Evolutionary conservation across 2,113 vertebrate genomes (phyloP).

Genomic region (Festucalex cinctus): DNA sequence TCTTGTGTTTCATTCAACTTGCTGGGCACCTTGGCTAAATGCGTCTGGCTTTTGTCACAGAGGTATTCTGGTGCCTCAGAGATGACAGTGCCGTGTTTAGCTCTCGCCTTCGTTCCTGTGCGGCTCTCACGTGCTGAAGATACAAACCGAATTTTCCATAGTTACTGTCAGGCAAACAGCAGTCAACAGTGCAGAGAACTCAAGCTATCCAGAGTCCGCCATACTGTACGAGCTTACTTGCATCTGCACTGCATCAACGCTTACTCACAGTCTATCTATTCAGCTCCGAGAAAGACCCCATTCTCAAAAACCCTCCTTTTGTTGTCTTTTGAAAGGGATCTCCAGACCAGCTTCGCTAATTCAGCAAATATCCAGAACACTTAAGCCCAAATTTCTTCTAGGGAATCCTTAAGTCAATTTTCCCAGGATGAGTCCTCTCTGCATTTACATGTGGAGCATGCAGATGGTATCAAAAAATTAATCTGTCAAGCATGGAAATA

Average conservation of each 20-base stretch:
- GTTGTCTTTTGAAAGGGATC: conserved; percentile 51
- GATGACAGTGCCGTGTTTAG: conserved; percentile 40
- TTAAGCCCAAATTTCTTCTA: conserved; percentile 36
- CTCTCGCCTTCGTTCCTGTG: conserved; percentile 33
- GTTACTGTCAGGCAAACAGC: conserved; percentile 63
- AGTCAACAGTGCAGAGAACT: conserved; percentile 50
- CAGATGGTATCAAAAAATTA: conserved; percentile 31
- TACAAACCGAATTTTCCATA: conserved; percentile 51
- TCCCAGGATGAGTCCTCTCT: conserved; percentile 24
- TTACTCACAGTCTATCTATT: conserved; percentile 18
- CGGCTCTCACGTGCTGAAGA: conserved; percentile 46
- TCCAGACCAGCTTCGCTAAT: conserved; percentile 27
- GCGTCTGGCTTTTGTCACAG: conserved; percentile 40
- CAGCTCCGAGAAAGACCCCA: conserved; percentile 23
- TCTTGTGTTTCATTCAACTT: conserved; percentile 6
- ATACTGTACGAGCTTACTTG: conserved; percentile 22
- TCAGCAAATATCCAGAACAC: conserved; percentile 51
- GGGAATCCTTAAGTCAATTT: conserved; percentile 57
- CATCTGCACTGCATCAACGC: conserved; percentile 55
- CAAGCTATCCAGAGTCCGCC: conserved; percentile 2
- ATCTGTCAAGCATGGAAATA: conserved; percentile 36
- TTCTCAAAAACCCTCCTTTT: conserved; percentile 18
- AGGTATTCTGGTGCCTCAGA: conserved; percentile 38
- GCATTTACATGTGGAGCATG: conserved; percentile 29
- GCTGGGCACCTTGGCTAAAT: conserved; percentile 18